These are phyloP conservation scores for Oncorhynchus clarkii DNA, from an alignment of 2,113 vertebrate genomes.

Conservation along the genomic window DNA sequence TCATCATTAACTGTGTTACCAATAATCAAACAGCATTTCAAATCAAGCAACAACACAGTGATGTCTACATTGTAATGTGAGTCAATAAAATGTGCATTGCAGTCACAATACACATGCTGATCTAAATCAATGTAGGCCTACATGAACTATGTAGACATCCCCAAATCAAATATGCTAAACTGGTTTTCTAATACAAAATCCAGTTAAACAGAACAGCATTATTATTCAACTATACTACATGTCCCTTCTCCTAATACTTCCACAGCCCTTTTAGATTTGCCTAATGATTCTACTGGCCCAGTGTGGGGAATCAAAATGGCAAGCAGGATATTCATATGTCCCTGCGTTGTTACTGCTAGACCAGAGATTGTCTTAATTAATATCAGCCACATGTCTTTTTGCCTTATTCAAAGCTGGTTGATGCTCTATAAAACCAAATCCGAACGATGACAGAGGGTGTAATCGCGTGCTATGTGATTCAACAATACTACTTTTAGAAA, in stretches of 20 bases:
- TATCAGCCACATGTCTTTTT: conserved; percentile 67
- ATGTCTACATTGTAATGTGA: background rate
- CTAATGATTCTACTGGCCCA: background rate
- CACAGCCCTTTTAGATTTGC: too few species aligned
- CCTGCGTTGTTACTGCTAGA: conserved; percentile 38
- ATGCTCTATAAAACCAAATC: conserved; percentile 61
- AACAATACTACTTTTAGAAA: conserved; percentile 77
- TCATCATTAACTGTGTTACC: background rate
- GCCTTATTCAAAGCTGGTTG: conserved; percentile 58
- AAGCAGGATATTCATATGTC: conserved; percentile 43
- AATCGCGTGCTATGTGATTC: conserved; percentile 79
- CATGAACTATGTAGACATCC: too few species aligned
- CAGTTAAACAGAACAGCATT: too few species aligned
- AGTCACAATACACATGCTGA: too few species aligned
- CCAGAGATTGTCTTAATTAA: conserved; percentile 68
- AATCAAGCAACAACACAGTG: background rate
- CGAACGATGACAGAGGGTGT: conserved; percentile 77
- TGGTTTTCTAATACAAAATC: too few species aligned
- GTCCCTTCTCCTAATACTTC: too few species aligned
- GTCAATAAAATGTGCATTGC: too few species aligned
- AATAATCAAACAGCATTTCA: background rate
- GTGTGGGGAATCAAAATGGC: background rate
- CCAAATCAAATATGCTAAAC: too few species aligned
- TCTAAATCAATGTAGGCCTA: too few species aligned
- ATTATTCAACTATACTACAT: too few species aligned